Evolutionary conservation across 2,888 invertebrate species (phyloP), one percentile per base, ranked within the genome.

Genomic region (Petrophora chlorosata): DNA sequence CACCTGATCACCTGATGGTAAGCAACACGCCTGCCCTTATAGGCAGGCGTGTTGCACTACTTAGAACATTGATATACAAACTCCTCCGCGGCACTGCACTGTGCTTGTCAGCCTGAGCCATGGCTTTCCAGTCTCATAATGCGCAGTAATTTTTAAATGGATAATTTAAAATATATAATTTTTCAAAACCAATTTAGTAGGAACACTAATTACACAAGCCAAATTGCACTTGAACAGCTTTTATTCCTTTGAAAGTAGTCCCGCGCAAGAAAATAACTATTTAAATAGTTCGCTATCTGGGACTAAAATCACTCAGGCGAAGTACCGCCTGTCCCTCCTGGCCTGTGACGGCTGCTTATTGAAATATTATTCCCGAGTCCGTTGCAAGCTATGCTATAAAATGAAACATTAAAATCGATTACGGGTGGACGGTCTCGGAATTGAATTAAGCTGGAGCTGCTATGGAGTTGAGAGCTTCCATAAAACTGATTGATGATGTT

Each of bases 321-420:
- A 43, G 29, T 39, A 15, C n/a, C 32, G 28, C 29, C 34, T 39
- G 33, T 28, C 22, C 28, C 23, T 28, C 25, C 34, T 10, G 41
- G 47, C 33, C 44, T 41, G 47, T 35, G 44, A 46, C 56, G 35
- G 50, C 48, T 43, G 50, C 50, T 48, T 56, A 56, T 53, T 56
- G 47, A 54, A 56, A 56, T 43, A 51, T 48, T 29, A 52, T 59
- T 54, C 45, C 42, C 33, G 26, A 47, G 9, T 29, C 38, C 33
- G 40, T 41, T 53, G 35, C 39, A 45, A 47, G 43, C 45, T 53
- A 40, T 40, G 35, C 42, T 30, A 42, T 28, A 32, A 50, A 49
- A 50, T 30, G 44, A 36, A 43, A 48, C 14, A 33, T 44, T 46
- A 46, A 42, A 47, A 48, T 40, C 32, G 23, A 14, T 43, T 15